A percentile compares a stretch with the other conserved stretches of the same genome.
These are phyloP conservation scores for Hippocampus barbouri DNA, from an alignment of 2,113 vertebrate genomes.

Conservation along the genomic window DNA sequence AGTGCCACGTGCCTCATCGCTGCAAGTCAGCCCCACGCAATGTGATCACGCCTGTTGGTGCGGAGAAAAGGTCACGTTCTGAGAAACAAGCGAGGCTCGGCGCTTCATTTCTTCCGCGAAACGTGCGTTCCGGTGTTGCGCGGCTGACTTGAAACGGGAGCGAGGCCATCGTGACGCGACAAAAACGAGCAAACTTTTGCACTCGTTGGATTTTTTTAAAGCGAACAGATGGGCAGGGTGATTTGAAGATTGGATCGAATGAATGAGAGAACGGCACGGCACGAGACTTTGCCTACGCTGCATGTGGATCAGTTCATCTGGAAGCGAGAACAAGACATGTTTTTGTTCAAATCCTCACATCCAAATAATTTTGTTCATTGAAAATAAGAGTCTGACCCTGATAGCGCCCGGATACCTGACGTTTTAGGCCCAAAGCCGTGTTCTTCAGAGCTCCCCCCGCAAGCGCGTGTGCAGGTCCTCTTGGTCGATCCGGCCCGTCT, in stretches of 20 bases:
- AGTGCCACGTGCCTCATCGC: neutral
- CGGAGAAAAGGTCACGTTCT: neutral
- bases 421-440: neutral
- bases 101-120: neutral
- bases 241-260: neutral
- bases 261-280: too few relatives aligned
- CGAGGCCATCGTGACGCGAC: neutral
- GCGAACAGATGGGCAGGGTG: too few relatives aligned
- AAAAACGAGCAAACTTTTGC: neutral
- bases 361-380: neutral
- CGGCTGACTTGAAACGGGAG: neutral
- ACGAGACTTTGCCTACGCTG: neutral
- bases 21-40: neutral
- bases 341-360: neutral
- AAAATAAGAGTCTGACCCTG: neutral
- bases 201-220: too few relatives aligned
- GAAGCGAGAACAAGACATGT: neutral
- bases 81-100: neutral
- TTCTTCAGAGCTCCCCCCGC: slow-evolving; percentile 79
- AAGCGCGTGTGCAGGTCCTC: slow-evolving; percentile 82
- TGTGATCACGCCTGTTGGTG: neutral
- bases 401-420: neutral
- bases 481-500: slow-evolving; percentile 76
- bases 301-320: neutral
- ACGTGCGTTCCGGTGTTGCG: neutral